Base-by-base conservation (phyloP, 1,140 invertebrate genomes). In the Nomia melanderi region DNA sequence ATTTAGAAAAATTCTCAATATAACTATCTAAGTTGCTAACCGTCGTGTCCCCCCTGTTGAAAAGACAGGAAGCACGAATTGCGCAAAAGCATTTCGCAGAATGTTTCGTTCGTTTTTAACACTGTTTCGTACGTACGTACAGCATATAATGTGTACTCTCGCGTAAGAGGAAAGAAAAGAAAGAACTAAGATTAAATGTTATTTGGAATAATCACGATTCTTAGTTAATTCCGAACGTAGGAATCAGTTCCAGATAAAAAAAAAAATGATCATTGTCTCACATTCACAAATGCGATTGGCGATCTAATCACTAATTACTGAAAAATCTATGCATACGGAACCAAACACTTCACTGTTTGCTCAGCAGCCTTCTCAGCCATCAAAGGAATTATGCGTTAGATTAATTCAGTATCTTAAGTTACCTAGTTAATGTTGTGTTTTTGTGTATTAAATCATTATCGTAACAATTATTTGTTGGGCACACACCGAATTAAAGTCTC, bases 391-490 rank as follows among this genome's bases (percentile, higher is more conserved):
- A 86, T 84, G 82, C 84, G 78, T 89, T 87, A 77, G 82, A 90
- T 91, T 89, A 90, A 90, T 90, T 90, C 83, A 90, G 70, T 88
- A 90, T 87, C 86, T 91, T 88, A 87, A 88, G 85, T 91, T 88
- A 91, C 85, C 89, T 92, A 91, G 80, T 91, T 89, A 91, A 89
- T 90, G 86, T 88, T 89, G 89, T 91, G 87, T 89, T 50, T 76
- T 90, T 88, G 87, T 89, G 91, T 92, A 92, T 91, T 90, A 92
- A 92, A 92, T 92, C 87, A 90, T 92, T 91, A 88, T 90, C 85
- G 79, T 90, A 91, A 90, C 86, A 91, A 89, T 90, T 89, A 88
- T 88, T 90, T 90, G 72, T 90, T 91, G 90, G 89, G 86, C 90
- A 90, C 89, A 90, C 88, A 90, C 88, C 89, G 89, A 91, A 90